phyloP scores from a whole-genome alignment of 2,888 invertebrate species.

The Meloe dianella region DNA sequence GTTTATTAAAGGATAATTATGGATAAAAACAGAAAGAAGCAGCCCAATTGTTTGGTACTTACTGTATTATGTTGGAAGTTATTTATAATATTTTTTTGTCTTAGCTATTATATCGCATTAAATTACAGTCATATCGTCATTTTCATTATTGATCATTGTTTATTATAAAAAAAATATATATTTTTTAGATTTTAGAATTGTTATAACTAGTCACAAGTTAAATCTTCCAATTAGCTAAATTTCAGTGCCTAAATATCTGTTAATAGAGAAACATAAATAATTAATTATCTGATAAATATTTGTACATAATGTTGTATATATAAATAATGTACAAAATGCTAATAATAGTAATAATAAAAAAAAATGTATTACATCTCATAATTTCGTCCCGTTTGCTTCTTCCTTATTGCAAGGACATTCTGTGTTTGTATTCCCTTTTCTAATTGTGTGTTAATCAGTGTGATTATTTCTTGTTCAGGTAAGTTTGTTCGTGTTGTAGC shows the following conservation, averaged over 20 bases:
- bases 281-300: background rate
- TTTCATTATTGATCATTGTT: background rate
- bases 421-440: no score
- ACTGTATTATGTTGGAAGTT: slow-evolving; percentile 8
- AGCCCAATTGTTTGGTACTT: slow-evolving; percentile 4
- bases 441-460: no score
- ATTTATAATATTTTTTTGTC: background rate
- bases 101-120: background rate
- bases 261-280: slow-evolving; percentile 4
- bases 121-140: background rate
- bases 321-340: slow-evolving; percentile 27
- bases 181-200: slow-evolving; percentile 32
- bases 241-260: slow-evolving; percentile 36
- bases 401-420: no score
- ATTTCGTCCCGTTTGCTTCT: no score
- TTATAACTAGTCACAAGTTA: slow-evolving; percentile 35
- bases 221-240: slow-evolving; percentile 35
- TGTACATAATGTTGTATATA: slow-evolving; percentile 33
- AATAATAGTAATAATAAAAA: slow-evolving; percentile 28
- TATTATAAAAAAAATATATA: background rate
- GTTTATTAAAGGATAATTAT: no score
- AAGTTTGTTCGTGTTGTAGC: background rate
- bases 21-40: no score
- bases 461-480: background rate
- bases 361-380: no score